phyloP scores from a whole-genome alignment of 1,140 invertebrate species.

The Bombus fervidus region DNA sequence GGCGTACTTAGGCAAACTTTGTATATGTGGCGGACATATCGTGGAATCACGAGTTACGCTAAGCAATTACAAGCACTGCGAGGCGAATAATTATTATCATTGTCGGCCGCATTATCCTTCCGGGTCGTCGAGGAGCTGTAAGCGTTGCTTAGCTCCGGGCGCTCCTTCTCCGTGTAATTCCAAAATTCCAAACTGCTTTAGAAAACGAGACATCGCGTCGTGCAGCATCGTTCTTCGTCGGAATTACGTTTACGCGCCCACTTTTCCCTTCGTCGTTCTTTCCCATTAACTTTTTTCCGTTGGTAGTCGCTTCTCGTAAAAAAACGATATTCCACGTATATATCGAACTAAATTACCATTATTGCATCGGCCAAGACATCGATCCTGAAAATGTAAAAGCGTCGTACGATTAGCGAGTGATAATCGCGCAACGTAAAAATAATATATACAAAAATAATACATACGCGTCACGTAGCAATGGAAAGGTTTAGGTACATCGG shows the following conservation, averaged over 20 bases:
- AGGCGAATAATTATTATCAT: conserved; percentile 66
- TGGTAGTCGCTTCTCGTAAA: too few species aligned
- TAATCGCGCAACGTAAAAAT: too few species aligned
- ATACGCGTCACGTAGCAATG: background rate
- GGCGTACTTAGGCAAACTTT: conserved; percentile 46
- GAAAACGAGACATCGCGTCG: background rate
- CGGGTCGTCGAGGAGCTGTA: conserved; percentile 37
- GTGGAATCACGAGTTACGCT: conserved; percentile 59
- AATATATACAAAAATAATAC: too few species aligned
- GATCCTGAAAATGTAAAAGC: too few species aligned
- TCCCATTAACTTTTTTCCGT: background rate
- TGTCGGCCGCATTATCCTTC: conserved; percentile 60
- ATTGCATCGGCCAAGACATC: too few species aligned
- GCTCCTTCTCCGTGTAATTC: too few species aligned
- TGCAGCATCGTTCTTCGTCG: background rate
- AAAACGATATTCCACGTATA: too few species aligned
- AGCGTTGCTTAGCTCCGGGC: background rate
- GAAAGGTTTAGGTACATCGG: background rate
- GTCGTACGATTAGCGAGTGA: too few species aligned
- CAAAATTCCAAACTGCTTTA: background rate
- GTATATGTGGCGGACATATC: conserved; percentile 59
- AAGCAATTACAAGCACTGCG: conserved; percentile 61
- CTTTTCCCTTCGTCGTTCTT: background rate
- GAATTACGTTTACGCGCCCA: background rate
- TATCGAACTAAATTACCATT: too few species aligned